Evolutionary conservation across 1,140 invertebrate genomes (phyloP), one percentile per base, ranked within the genome.

Genomic region (Eriocheir sinensis): DNA sequence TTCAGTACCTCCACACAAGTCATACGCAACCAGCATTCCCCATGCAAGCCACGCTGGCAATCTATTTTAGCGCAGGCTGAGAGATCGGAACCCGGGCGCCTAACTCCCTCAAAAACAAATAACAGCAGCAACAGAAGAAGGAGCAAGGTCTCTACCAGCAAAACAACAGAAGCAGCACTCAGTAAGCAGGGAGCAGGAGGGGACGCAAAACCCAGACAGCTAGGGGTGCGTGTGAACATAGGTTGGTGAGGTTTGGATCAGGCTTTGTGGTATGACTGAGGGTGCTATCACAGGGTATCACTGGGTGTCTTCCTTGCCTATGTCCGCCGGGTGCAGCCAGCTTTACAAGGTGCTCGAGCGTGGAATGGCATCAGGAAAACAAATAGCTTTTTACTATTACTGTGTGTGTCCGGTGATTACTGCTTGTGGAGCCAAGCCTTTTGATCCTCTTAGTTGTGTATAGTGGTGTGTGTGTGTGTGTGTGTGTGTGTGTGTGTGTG

Each of bases 1-100:
- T 94, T 41, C n/a, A n/a, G 94, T 94, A 0, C 94, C n/a, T n/a
- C 94, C 0, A 94, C 94, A 36, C 94, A 94, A 72, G 94, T 94
- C 27, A 94, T 94, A 34, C 89, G 94, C 9, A 94, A 94, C 30
- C 89, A 91, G 15, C n/a, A n/a, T n/a, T 91, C 94, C 2, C 94
- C 94, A 30, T 41, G 94, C 27, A 94, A 94, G 36, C 94, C 94
- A 15, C 85, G 40, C n/a, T n/a, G 27, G 21, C 4, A 41, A 88
- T n/a, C n/a, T 3, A 32, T 8, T 15, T 8, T 40, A 32, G 81
- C 88, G 6, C 30, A 40, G 38, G 30, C 38, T 48, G 3, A 89
- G 4, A 89, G 38, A 27, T 21, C 21, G 21, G 60, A 72, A 21
- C 21, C 21, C 8, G n/a, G 60, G 60, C 8, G 60, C 60, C 60